phyloP scores from a whole-genome alignment of 1,140 invertebrate genomes.

The Nautilus pompilius region DNA sequence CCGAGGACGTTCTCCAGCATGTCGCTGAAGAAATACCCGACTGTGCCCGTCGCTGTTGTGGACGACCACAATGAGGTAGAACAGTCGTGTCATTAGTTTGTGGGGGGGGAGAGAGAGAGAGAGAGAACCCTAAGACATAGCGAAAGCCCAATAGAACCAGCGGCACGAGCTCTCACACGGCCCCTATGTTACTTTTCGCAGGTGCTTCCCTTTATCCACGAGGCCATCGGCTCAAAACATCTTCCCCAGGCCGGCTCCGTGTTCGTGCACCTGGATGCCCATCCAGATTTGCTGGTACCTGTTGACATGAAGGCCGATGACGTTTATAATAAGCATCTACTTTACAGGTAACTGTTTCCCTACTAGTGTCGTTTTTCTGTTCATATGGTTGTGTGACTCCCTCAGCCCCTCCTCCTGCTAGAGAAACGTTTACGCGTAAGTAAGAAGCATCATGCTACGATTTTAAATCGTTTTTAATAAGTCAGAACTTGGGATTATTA shows the following conservation, averaged over 20 bases:
- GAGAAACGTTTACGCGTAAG: too few species aligned
- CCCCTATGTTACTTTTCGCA: too few species aligned
- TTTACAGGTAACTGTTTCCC: slow-evolving; percentile 57
- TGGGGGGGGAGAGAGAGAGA: too few species aligned
- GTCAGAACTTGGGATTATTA: too few species aligned
- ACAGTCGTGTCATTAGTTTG: neutral
- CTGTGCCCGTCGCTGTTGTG: neutral
- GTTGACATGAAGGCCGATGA: slow-evolving; percentile 68
- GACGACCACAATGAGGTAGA: neutral
- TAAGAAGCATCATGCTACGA: too few species aligned
- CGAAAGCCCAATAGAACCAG: too few species aligned
- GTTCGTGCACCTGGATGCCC: slow-evolving; percentile 85
- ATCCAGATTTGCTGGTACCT: slow-evolving; percentile 86
- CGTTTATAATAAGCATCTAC: slow-evolving; percentile 64
- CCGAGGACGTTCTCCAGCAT: neutral
- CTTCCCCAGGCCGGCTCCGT: slow-evolving; percentile 72
- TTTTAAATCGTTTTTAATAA: too few species aligned
- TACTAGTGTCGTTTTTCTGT: too few species aligned
- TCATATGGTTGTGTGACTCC: too few species aligned
- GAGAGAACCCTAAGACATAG: too few species aligned
- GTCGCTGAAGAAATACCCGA: neutral
- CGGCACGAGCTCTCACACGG: too few species aligned
- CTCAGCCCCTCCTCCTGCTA: too few species aligned
- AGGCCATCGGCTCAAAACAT: slow-evolving; percentile 77
- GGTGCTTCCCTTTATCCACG: slow-evolving; percentile 69